Conservation (phyloP, 2,797 vertebrate species). For the Amphiprion clarkii region DNA sequence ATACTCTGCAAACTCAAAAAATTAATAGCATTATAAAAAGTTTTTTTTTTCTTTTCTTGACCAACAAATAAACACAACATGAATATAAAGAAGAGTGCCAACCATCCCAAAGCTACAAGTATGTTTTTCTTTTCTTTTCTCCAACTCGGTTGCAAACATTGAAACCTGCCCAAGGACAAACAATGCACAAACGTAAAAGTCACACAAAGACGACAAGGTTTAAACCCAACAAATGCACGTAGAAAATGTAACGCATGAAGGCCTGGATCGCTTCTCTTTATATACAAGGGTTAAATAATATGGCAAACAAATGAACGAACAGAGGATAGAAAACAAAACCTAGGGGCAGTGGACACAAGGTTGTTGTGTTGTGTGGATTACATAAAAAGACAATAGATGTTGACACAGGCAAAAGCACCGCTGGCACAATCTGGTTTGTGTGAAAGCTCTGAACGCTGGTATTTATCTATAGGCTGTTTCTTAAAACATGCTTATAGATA, state of each 20-base stretch:
- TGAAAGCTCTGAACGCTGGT: not conserved
- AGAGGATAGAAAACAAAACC: not conserved
- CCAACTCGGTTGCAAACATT: not conserved
- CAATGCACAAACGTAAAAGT: not conserved
- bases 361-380: not conserved
- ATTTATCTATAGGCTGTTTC: too few relatives aligned
- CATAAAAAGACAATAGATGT: not conserved
- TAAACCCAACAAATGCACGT: not conserved
- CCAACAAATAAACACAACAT: too few relatives aligned
- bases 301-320: constrained; percentile 19
- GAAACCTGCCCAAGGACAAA: constrained; percentile 17
- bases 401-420: not conserved
- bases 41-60: too few relatives aligned
- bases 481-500: too few relatives aligned
- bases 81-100: not conserved
- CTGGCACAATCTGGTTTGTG: not conserved
- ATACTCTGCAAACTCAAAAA: too few relatives aligned
- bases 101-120: not conserved
- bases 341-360: constrained; percentile 5
- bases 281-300: not conserved
- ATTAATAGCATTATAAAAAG: too few relatives aligned
- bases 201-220: not conserved
- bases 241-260: not conserved
- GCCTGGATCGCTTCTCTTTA: not conserved
- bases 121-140: not conserved